phyloP scores from a whole-genome alignment of 2,888 invertebrate species.

The Poecilus cupreus region DNA sequence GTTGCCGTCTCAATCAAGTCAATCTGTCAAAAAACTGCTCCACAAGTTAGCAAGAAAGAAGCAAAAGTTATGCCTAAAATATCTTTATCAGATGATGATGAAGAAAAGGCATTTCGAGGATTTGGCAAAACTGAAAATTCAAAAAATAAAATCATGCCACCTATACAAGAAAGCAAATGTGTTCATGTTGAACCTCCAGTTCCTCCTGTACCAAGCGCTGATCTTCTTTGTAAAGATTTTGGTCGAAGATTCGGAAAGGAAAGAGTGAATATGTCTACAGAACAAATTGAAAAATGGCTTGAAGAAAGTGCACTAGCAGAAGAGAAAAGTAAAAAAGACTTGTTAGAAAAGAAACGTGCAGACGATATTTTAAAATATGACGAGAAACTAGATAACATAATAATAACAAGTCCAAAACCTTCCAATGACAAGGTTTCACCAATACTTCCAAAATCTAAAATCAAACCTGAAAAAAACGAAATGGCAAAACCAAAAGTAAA shows the following conservation, averaged over 20 bases:
- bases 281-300: slow-evolving; percentile 81
- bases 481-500: slow-evolving; percentile 61
- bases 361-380: slow-evolving; percentile 69
- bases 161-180: slow-evolving; percentile 70
- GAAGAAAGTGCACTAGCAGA: slow-evolving; percentile 72
- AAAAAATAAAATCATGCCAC: slow-evolving; percentile 66
- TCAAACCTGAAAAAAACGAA: slow-evolving; percentile 42
- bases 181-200: slow-evolving; percentile 63
- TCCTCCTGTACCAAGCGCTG: slow-evolving; percentile 23
- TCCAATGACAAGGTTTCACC: not conserved
- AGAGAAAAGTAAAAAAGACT: slow-evolving; percentile 67
- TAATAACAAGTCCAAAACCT: not conserved
- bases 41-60: slow-evolving; percentile 17
- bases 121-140: slow-evolving; percentile 69
- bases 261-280: slow-evolving; percentile 82
- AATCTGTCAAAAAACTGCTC: not conserved
- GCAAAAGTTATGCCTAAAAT: slow-evolving; percentile 28
- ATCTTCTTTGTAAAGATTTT: slow-evolving; percentile 69
- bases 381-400: slow-evolving; percentile 23
- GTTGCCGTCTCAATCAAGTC: not conserved
- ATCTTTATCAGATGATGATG: slow-evolving; percentile 74
- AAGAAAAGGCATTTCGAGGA: slow-evolving; percentile 70
- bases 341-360: slow-evolving; percentile 66
- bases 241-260: slow-evolving; percentile 74
- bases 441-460: slow-evolving; percentile 18